Conservation (phyloP, 2,113 vertebrate genomes). For the Poeciliopsis occidentalis region DNA sequence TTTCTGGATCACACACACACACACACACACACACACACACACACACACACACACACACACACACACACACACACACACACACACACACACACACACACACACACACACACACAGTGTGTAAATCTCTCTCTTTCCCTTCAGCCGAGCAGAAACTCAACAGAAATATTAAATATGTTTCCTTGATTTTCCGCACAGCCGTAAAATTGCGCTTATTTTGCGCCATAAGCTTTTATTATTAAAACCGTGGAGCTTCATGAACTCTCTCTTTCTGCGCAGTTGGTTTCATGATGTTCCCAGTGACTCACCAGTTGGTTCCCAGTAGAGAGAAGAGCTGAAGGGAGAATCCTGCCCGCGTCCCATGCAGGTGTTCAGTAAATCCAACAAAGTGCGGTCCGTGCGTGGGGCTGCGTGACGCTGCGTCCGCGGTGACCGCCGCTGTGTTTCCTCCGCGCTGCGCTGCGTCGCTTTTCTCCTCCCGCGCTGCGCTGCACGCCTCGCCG, state of each 20-base stretch:
- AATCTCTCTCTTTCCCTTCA: no score
- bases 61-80: no score
- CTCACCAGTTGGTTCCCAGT: conserved; percentile 73
- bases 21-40: no score
- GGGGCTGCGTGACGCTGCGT: conserved; percentile 47
- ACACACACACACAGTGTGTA: no score
- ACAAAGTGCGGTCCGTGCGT: conserved; percentile 48
- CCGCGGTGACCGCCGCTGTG: conserved; percentile 62
- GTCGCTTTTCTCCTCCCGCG: conserved; percentile 78
- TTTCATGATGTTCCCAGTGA: conserved; percentile 1
- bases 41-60: no score
- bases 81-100: no score
- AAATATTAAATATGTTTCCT: neutral
- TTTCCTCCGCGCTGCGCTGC: conserved; percentile 50
- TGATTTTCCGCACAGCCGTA: conserved; percentile 30
- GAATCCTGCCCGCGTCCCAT: conserved; percentile 72
- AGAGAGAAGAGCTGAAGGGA: conserved; percentile 32
- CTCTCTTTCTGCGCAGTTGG: neutral
- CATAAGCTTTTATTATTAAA: no score
- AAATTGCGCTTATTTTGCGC: no score
- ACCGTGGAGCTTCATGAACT: no score
- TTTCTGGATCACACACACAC: neutral
- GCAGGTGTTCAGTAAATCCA: conserved; percentile 76
- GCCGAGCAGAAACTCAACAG: no score
- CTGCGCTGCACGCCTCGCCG: conserved; percentile 68